Conservation (phyloP, 2,888 invertebrate species). For the Neoscelio sp. region DNA sequence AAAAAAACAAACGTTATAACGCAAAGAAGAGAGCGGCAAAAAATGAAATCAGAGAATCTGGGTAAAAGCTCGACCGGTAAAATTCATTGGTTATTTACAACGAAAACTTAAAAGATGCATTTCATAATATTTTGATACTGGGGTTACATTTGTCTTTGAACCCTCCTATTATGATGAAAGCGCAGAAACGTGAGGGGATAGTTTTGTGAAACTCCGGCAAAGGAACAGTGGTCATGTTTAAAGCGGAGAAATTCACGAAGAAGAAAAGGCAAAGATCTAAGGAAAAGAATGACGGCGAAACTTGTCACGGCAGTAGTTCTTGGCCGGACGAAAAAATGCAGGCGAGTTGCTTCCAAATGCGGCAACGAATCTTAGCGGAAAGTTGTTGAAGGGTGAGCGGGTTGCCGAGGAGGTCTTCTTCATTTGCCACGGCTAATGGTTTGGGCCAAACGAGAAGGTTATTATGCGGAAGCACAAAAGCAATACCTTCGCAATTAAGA, state of each 20-base stretch:
- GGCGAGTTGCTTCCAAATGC: neutral
- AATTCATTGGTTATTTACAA: constrained; percentile 9
- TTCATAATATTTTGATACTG: constrained; percentile 3
- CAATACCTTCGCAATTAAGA: constrained; percentile 81
- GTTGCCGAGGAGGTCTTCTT: constrained; percentile 60
- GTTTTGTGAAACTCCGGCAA: neutral
- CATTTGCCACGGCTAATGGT: constrained; percentile 74
- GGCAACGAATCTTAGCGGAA: constrained; percentile 6
- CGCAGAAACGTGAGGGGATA: constrained; percentile 6
- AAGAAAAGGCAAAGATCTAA: neutral
- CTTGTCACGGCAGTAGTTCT: constrained; percentile 50
- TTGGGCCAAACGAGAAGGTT: constrained; percentile 76
- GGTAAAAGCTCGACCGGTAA: too few relatives aligned
- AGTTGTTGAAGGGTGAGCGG: constrained; percentile 51
- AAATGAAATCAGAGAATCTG: neutral
- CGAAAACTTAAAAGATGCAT: neutral
- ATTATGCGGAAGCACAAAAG: constrained; percentile 81
- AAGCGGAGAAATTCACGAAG: constrained; percentile 1
- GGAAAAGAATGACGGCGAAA: constrained; percentile 29
- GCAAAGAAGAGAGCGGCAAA: neutral
- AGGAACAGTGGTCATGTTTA: constrained; percentile 2
- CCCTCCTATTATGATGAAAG: neutral
- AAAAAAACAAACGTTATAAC: constrained; percentile 27
- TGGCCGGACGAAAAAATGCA: constrained; percentile 13
- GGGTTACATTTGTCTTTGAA: neutral